Base-by-base conservation (phyloP, 2,113 vertebrate genomes). In the Tyrannus savana region DNA sequence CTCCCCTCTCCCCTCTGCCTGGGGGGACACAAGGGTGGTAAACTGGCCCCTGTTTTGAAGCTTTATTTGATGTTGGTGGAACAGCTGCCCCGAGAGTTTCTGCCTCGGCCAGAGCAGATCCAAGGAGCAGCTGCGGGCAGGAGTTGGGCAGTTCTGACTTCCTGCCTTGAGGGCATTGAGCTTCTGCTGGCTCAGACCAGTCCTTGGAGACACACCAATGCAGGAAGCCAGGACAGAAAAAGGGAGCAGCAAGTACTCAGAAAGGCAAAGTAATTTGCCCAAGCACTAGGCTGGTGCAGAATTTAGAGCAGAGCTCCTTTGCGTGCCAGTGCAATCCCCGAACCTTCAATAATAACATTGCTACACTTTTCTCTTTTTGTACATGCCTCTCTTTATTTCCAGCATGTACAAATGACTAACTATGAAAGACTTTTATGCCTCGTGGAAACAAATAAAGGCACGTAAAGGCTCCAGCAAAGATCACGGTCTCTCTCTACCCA, bases 221-320 rank as follows among this genome's bases (percentile, higher is more conserved):
- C 84, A 92, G 90, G 90, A 91, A 94, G 88, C 50, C 90, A 95
- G 83, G 37, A 46, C 19, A 46, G 67, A 93, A 91, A 94, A 93
- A 85, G 84, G 83, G 82, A 95, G 89, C 92, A 91, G 66, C 69
- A 28, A 87, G 60, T 50, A 4, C 44, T 87, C 56, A 86, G 35
- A 92, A 95, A 84, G 42, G 50, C 84, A 94, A 87, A 91, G 91
- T 13, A 13, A 86, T 79, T 90, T 90, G 79, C 86, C 71, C 75
- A 35, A 56, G 91, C 46, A 49, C 53, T 35, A 89, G 69, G 77
- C 77, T 94, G 74, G 77, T 41, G 56, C 35, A 63, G 95, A 87
- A 95, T 89, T 82, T 47, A 87, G 64, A 93, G 87, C 63, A 78
- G 67, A 83, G 76, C 15, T 88, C 58, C 85, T 80, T 56, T 76